These are phyloP conservation scores for Caretta caretta DNA, from an alignment of 2,113 vertebrate genomes.

Conservation along the genomic window DNA sequence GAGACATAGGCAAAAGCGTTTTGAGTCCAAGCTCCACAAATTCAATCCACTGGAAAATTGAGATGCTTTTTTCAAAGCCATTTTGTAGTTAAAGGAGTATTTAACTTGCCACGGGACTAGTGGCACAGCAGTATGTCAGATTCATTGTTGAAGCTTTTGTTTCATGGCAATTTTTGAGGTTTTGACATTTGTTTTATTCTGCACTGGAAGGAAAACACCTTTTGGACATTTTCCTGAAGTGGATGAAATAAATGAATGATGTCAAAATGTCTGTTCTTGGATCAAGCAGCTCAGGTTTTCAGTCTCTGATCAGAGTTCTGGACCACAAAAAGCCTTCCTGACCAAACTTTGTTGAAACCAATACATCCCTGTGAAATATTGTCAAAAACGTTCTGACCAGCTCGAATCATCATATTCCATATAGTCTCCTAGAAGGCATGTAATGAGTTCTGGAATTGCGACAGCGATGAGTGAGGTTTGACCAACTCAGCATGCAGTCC, in stretches of 20 bases:
- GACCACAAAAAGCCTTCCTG: constrained; percentile 7
- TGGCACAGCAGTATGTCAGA: not conserved
- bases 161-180: not conserved
- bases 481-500: not conserved
- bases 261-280: not conserved
- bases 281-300: not conserved
- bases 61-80: not conserved
- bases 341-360: not conserved
- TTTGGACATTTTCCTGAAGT: not conserved
- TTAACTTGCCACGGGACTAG: not conserved
- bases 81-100: not conserved
- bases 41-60: not conserved
- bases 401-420: not conserved
- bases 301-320: not conserved
- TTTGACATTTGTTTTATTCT: too few species aligned
- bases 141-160: not conserved
- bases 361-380: not conserved
- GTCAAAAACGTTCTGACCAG: not conserved
- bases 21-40: not conserved
- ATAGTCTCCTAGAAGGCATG: not conserved
- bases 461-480: not conserved
- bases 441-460: too few species aligned
- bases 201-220: too few species aligned
- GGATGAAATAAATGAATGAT: not conserved
- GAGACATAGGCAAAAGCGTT: not conserved